A percentile compares a stretch with the other conserved stretches of the same genome.
Conservation (phyloP, 2,113 vertebrate genomes). For the Nothoprocta perdicaria region DNA sequence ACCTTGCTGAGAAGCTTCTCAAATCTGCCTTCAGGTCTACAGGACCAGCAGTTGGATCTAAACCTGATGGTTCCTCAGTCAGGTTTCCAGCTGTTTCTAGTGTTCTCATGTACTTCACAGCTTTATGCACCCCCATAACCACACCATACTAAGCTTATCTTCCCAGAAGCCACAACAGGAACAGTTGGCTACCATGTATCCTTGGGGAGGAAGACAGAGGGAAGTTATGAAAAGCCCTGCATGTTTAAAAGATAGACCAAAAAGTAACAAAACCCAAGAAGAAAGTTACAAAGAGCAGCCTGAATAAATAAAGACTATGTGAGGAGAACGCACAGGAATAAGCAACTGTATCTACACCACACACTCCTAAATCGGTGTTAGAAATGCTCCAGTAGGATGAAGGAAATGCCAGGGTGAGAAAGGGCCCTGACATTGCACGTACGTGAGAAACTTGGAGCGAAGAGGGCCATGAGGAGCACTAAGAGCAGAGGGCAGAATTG, state of each 20-base stretch:
- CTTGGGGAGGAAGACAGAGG: neutral
- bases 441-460: neutral
- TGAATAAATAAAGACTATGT: neutral
- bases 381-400: neutral
- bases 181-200: neutral
- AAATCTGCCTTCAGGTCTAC: neutral
- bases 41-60: neutral
- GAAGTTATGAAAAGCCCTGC: neutral
- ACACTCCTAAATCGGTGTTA: neutral
- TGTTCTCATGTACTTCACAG: neutral
- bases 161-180: neutral
- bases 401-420: neutral
- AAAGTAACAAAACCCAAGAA: neutral
- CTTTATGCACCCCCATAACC: neutral
- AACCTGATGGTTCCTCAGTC: neutral
- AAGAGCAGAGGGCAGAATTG: too few species aligned
- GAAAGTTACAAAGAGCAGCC: neutral
- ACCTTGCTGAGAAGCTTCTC: neutral
- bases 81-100: neutral
- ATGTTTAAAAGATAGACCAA: neutral
- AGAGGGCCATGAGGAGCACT: neutral
- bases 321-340: neutral
- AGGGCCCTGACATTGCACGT: neutral
- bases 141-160: neutral
- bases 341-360: neutral